Conservation (phyloP, 92 coral and sea anemone species). For the Bergia puertoricense region DNA sequence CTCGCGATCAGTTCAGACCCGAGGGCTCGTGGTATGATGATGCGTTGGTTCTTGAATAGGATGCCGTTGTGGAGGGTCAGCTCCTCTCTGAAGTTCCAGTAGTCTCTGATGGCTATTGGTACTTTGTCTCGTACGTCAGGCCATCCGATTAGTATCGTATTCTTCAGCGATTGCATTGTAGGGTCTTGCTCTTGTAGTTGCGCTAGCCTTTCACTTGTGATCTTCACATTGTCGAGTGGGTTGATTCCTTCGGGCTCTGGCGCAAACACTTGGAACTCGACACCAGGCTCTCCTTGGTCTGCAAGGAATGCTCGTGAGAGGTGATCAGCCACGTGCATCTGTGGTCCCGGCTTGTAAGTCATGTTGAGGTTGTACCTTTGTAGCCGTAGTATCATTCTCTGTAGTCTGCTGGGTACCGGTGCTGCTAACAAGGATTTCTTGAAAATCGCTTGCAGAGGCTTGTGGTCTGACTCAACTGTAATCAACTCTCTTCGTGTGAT, state of each 20-base stretch:
- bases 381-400: slow-evolving; percentile 28
- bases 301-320: slow-evolving; percentile 44
- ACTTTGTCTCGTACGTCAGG: slow-evolving; percentile 52
- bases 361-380: slow-evolving; percentile 52
- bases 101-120: slow-evolving; percentile 49
- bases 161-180: slow-evolving; percentile 48
- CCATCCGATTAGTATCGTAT: slow-evolving; percentile 57
- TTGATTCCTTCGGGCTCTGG: slow-evolving; percentile 43
- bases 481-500: background rate
- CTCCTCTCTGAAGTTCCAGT: slow-evolving; percentile 56
- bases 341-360: slow-evolving; percentile 54
- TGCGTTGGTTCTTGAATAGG: slow-evolving; percentile 59
- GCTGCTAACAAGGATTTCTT: slow-evolving; percentile 1
- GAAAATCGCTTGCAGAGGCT: slow-evolving; percentile 1
- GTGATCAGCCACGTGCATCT: slow-evolving; percentile 56
- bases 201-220: slow-evolving; percentile 38
- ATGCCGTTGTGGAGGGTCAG: slow-evolving; percentile 58
- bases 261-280: slow-evolving; percentile 51
- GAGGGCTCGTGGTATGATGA: slow-evolving; percentile 48
- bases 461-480: slow-evolving; percentile 5
- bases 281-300: background rate
- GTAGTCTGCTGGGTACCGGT: background rate
- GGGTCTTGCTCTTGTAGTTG: slow-evolving; percentile 62
- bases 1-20: slow-evolving; percentile 45
- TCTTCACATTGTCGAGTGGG: slow-evolving; percentile 27